phyloP scores from a whole-genome alignment of 2,797 vertebrate genomes.

The Eidolon dupreanum region DNA sequence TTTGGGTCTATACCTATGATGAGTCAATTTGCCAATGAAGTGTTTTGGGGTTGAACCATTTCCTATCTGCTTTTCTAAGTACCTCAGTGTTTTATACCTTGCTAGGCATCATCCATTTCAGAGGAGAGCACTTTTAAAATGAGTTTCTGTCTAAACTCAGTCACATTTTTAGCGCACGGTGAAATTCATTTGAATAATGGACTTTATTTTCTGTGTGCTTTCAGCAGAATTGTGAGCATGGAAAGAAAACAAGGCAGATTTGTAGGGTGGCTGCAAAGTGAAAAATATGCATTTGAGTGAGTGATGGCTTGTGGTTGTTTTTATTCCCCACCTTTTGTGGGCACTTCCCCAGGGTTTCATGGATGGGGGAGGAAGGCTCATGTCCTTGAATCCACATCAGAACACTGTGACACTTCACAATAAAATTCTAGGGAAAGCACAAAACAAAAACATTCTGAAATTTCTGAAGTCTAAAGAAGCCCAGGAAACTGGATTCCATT shows the following conservation, averaged over 20 bases:
- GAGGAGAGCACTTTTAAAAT: slow-evolving; percentile 70
- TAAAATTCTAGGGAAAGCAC: slow-evolving; percentile 64
- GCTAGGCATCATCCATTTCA: slow-evolving; percentile 67
- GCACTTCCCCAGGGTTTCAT: slow-evolving; percentile 35
- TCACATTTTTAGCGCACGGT: slow-evolving; percentile 63
- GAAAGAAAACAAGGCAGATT: slow-evolving; percentile 76
- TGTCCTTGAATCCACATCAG: slow-evolving; percentile 83
- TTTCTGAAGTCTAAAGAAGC: slow-evolving; percentile 73
- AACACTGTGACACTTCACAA: slow-evolving; percentile 74
- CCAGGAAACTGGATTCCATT: slow-evolving; percentile 81
- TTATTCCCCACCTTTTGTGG: not conserved
- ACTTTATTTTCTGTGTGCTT: slow-evolving; percentile 73
- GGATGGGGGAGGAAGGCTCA: slow-evolving; percentile 66
- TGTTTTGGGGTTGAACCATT: slow-evolving; percentile 58
- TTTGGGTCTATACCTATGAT: slow-evolving; percentile 54
- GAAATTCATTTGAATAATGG: slow-evolving; percentile 80
- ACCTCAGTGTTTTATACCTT: slow-evolving; percentile 58
- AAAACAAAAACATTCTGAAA: slow-evolving; percentile 66
- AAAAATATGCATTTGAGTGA: slow-evolving; percentile 67
- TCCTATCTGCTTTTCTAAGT: slow-evolving; percentile 64
- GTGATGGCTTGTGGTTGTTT: slow-evolving; percentile 48
- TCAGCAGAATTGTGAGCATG: slow-evolving; percentile 65
- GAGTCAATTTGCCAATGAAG: slow-evolving; percentile 63
- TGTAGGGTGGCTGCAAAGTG: slow-evolving; percentile 68
- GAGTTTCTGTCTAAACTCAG: slow-evolving; percentile 70